Base-by-base conservation (phyloP, 2,797 vertebrate genomes). In the Neopelma chrysocephalum region DNA sequence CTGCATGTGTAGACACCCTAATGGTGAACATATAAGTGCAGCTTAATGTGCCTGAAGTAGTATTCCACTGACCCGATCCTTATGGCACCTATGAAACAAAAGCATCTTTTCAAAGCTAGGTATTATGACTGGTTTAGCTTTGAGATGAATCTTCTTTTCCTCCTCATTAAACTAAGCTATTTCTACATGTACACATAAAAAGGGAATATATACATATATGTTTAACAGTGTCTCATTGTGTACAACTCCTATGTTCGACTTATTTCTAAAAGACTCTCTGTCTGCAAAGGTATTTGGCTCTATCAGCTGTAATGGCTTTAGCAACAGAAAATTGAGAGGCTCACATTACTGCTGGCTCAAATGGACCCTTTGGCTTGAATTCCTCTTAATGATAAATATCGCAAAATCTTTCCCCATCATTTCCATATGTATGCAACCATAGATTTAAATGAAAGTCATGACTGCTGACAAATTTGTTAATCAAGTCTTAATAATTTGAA, bases 361-460 rank as follows among this genome's bases (percentile, higher is more conserved):
- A 90, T 88, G 54, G 66, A 73, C 32, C 9, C 29, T 91, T 88
- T 87, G 80, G 51, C 85, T 90, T 91, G 76, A 90, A 72, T 71
- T 84, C 43, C 43, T 53, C 72, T 38, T 34, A 42, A n/a, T 81
- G 38, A 88, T 69, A 80, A 89, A 72, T 56, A 90, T 27, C 32
- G 11, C 32, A 4, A 70, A 95, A 88, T 89, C 6, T 57, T 82
- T 83, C 62, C 27, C 36, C 32, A 36, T 76, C 6, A 16, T 87
- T 94, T 94, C 73, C 66, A 9, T 48, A 72, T 69, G 22, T 65
- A 70, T 84, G 53, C 73, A 94, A 94, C 87, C 17, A 51, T 21
- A 45, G 36, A 89, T 77, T 77, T 48, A 91, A 84, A 79, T 57
- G 57, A 57, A 87, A 69, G 21, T 25, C 15, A 82, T 47, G 51